These are phyloP conservation scores for Cryptocephalus moraei DNA, from an alignment of 2,888 invertebrate genomes.

Conservation along the genomic window DNA sequence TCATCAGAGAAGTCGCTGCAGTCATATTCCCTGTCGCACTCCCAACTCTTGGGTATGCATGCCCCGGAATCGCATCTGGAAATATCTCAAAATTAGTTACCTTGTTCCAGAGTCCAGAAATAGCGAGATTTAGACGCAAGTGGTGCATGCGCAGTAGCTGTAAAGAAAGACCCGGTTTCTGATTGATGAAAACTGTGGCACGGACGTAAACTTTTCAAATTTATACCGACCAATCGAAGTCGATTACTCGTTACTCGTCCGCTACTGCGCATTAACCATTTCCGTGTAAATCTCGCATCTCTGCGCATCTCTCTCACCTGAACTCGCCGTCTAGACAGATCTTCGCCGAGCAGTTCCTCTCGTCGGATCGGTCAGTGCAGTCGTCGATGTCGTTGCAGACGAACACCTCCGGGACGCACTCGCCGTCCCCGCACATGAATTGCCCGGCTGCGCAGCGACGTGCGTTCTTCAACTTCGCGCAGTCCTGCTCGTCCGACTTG, in stretches of 20 bases:
- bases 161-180: no score
- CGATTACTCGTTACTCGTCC: no score
- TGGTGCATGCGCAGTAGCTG: no score
- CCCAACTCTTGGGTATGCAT: conserved; percentile 57
- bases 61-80: conserved; percentile 57
- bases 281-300: no score
- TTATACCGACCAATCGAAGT: no score
- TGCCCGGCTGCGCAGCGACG: conserved; percentile 37
- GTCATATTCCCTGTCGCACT: conserved; percentile 66
- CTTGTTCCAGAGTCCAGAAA: no score
- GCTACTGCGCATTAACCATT: no score
- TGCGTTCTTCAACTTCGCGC: conserved; percentile 25
- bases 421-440: conserved; percentile 41
- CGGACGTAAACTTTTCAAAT: no score
- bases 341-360: conserved; percentile 31
- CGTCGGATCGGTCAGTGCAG: conserved; percentile 42
- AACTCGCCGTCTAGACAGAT: conserved; percentile 30
- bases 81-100: no score
- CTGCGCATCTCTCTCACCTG: conserved; percentile 25
- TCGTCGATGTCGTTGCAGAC: conserved; percentile 44
- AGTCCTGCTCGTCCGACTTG: conserved; percentile 47
- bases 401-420: conserved; percentile 40
- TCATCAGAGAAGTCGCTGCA: conserved; percentile 70
- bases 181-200: no score
- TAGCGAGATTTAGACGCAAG: no score